Evolutionary conservation across 1,140 invertebrate genomes (phyloP).

Genomic region (Papilio helenus): DNA sequence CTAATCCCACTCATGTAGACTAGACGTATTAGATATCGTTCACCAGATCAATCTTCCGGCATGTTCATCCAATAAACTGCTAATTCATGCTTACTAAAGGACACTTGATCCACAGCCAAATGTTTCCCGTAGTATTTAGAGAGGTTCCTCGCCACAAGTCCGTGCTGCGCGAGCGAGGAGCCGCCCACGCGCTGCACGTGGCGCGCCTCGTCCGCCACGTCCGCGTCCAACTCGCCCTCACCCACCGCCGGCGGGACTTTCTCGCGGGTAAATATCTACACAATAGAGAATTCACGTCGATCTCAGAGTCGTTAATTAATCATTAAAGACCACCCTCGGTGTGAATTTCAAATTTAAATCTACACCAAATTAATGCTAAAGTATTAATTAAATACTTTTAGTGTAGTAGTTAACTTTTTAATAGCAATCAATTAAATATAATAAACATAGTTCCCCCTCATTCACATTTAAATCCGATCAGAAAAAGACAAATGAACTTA

Average conservation of each 20-base stretch:
- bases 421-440: too few species aligned
- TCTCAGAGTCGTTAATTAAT: not conserved
- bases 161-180: constrained; percentile 56
- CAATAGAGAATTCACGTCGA: not conserved
- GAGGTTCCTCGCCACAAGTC: constrained; percentile 81
- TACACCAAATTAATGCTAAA: too few species aligned
- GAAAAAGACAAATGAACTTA: not conserved
- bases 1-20: too few species aligned
- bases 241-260: constrained; percentile 59
- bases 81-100: constrained; percentile 81
- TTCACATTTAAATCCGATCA: not conserved
- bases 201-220: constrained; percentile 76
- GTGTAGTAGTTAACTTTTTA: too few species aligned
- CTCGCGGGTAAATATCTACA: constrained; percentile 54
- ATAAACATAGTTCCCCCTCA: too few species aligned
- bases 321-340: too few species aligned
- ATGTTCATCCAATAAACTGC: not conserved
- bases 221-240: constrained; percentile 60
- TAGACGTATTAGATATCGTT: too few species aligned
- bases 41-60: not conserved
- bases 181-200: constrained; percentile 58
- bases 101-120: constrained; percentile 89
- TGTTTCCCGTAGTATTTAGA: constrained; percentile 88
- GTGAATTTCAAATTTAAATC: too few species aligned
- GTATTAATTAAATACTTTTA: too few species aligned